Percentiles rank a stretch among this genome's conserved stretches.
phyloP scores from a whole-genome alignment of 2,888 invertebrate genomes.

The Lithophane ornitopus region DNA sequence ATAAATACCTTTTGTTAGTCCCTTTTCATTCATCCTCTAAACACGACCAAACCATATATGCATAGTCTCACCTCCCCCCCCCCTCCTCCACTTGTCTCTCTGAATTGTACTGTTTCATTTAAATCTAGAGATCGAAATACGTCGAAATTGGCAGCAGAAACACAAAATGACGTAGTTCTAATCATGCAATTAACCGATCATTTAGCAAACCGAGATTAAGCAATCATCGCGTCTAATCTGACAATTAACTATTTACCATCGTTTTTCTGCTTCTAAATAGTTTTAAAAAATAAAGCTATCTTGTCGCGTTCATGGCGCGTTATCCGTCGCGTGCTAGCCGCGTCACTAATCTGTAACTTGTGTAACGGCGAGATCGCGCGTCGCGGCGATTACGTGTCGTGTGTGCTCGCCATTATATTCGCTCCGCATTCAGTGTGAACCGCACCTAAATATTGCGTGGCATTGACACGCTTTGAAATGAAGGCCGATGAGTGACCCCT shows the following conservation, averaged over 20 bases:
- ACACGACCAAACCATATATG: no score
- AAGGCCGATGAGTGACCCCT: constrained; percentile 69
- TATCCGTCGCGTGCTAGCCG: constrained; percentile 80
- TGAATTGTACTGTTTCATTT: background rate
- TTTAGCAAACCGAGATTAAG: constrained; percentile 61
- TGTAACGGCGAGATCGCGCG: constrained; percentile 77
- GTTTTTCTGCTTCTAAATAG: constrained; percentile 61
- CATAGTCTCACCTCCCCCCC: no score
- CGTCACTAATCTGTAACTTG: constrained; percentile 81
- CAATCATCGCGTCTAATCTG: constrained; percentile 67
- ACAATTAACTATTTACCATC: constrained; percentile 67
- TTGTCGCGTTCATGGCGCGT: constrained; percentile 79
- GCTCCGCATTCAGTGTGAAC: constrained; percentile 69
- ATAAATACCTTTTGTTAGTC: no score
- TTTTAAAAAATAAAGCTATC: constrained; percentile 68
- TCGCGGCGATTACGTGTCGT: constrained; percentile 75
- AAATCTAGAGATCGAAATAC: background rate
- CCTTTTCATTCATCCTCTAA: no score
- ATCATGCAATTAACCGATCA: constrained; percentile 57
- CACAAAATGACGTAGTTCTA: constrained; percentile 45
- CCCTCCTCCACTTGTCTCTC: no score
- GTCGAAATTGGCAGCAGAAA: constrained; percentile 14
- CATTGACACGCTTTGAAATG: constrained; percentile 76
- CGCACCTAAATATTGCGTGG: constrained; percentile 68
- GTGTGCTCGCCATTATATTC: constrained; percentile 79